These are phyloP conservation scores for Amblyopsis hoosieri DNA, from an alignment of 2,797 vertebrate species.

Conservation along the genomic window DNA sequence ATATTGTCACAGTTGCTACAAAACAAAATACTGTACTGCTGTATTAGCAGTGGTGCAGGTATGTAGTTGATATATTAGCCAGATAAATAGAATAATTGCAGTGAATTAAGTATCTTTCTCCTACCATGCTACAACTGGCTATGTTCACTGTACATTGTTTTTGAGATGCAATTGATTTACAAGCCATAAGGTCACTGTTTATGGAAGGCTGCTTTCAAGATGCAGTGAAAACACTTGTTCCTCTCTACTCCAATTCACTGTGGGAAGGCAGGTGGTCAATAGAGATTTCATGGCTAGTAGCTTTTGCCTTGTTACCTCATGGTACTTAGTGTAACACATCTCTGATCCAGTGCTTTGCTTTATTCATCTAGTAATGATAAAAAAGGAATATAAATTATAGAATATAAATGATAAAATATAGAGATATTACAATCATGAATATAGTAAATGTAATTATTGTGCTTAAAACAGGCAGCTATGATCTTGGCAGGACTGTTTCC, in stretches of 20 bases:
- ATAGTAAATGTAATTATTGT: no score
- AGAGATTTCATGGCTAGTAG: constrained; percentile 59
- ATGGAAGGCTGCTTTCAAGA: constrained; percentile 60
- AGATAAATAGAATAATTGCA: no score
- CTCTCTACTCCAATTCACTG: constrained; percentile 46
- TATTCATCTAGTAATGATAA: not conserved
- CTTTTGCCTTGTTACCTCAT: constrained; percentile 50
- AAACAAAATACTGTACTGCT: no score
- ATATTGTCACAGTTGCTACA: no score
- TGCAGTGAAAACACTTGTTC: constrained; percentile 59
- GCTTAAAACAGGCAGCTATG: no score
- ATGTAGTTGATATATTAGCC: no score
- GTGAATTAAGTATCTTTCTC: constrained; percentile 1
- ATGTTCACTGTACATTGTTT: constrained; percentile 33
- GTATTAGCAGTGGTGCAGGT: no score
- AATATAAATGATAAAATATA: no score
- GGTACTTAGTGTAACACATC: constrained; percentile 31
- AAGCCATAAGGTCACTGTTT: constrained; percentile 68
- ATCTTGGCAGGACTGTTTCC: no score
- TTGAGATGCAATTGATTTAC: constrained; percentile 62
- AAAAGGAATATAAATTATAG: no score
- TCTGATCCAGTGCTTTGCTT: constrained; percentile 18
- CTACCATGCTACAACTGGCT: constrained; percentile 20
- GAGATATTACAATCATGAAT: no score
- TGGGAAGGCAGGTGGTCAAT: constrained; percentile 41